These are phyloP conservation scores for Alethe diademata DNA, from an alignment of 2,113 vertebrate genomes.

Conservation along the genomic window DNA sequence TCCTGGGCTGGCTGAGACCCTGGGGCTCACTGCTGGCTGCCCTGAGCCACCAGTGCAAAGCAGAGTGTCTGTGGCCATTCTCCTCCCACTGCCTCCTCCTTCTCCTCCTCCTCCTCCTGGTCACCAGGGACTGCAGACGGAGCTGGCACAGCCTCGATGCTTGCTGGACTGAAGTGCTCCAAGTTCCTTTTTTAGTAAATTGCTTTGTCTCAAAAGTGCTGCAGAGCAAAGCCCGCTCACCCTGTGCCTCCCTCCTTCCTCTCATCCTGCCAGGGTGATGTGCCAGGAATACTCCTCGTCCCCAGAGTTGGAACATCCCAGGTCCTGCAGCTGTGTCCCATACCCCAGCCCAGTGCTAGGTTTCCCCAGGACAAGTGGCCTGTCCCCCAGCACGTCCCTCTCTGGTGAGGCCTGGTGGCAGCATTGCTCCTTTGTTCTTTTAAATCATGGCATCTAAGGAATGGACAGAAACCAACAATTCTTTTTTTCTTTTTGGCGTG, in stretches of 20 bases:
- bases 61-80: background rate
- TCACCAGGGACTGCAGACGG: background rate
- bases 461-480: background rate
- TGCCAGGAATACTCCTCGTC: background rate
- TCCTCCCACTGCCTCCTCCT: background rate
- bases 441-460: background rate
- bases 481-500: background rate
- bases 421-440: constrained; percentile 11
- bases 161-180: background rate
- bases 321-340: rapidly evolving
- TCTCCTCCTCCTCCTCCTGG: background rate
- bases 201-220: background rate
- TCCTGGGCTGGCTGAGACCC: background rate
- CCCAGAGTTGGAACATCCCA: background rate
- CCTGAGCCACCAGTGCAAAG: rapidly evolving
- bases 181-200: constrained; percentile 61
- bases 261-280: background rate
- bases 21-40: rapidly evolving
- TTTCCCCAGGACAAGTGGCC: background rate
- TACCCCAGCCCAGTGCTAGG: rapidly evolving
- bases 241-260: background rate
- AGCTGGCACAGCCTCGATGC: background rate
- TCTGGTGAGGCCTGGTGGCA: background rate
- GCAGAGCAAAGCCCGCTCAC: background rate
- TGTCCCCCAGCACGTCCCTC: background rate